Evolutionary conservation across 2,888 invertebrate species (phyloP).

Genomic region (Erebia ligea): DNA sequence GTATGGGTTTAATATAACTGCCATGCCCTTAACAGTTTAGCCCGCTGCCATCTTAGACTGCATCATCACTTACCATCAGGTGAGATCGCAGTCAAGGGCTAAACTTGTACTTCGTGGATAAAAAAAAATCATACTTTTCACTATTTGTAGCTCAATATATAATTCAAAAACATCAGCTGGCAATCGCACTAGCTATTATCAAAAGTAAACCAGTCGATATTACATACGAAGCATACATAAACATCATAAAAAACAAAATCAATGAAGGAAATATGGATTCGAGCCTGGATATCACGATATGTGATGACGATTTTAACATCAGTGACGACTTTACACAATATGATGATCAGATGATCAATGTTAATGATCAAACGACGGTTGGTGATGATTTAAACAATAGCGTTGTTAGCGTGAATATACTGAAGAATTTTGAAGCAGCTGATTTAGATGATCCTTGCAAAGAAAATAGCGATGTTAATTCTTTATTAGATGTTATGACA

Average conservation of each 20-base stretch:
- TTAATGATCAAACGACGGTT: background rate
- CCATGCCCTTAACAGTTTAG: no score
- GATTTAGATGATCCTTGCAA: conserved; percentile 1
- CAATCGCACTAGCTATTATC: conserved; percentile 40
- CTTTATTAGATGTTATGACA: conserved; percentile 28
- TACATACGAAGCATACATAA: conserved; percentile 31
- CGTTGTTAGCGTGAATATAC: conserved; percentile 38
- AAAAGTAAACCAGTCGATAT: conserved; percentile 37
- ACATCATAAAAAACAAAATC: conserved; percentile 31
- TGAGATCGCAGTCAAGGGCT: no score
- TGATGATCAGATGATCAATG: conserved; percentile 5
- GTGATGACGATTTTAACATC: conserved; percentile 36
- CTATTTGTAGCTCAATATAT: conserved; percentile 35
- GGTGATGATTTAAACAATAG: conserved; percentile 21
- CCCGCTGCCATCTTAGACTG: no score
- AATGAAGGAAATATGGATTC: conserved; percentile 22
- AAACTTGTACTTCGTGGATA: no score
- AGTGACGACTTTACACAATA: conserved; percentile 28
- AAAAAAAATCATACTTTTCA: background rate
- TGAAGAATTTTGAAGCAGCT: conserved; percentile 39
- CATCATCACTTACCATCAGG: no score
- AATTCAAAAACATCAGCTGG: conserved; percentile 40
- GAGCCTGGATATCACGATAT: conserved; percentile 32
- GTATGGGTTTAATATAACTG: no score
- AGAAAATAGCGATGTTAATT: background rate